phyloP scores from a whole-genome alignment of 2,113 vertebrate species.

The Mesitornis unicolor region DNA sequence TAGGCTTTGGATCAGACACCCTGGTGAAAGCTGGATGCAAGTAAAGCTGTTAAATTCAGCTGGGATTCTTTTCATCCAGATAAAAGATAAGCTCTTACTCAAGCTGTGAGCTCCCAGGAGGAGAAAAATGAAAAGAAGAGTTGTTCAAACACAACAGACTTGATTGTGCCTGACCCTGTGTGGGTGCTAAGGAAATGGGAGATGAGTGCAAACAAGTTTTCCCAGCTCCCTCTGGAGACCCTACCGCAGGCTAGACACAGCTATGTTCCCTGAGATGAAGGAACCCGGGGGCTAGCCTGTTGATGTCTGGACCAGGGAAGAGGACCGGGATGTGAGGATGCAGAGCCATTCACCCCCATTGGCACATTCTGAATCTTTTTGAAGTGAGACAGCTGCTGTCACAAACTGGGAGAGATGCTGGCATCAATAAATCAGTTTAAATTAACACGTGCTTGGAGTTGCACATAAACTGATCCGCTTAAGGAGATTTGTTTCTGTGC shows the following conservation, averaged over 20 bases:
- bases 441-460: not conserved
- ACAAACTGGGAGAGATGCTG: not conserved
- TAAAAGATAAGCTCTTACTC: conserved; percentile 19
- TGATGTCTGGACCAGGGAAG: not conserved
- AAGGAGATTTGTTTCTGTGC: not conserved
- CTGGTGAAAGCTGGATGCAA: not conserved
- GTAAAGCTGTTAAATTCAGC: conserved; percentile 23
- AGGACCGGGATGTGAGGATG: not conserved
- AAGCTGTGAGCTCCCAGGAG: not conserved
- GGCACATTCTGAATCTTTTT: not conserved
- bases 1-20: not conserved
- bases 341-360: accelerated
- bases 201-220: not conserved
- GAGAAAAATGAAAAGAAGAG: not conserved
- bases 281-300: not conserved
- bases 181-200: not conserved
- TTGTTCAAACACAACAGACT: not conserved
- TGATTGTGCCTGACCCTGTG: not conserved
- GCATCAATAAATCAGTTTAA: not conserved
- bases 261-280: not conserved
- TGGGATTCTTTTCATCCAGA: conserved; percentile 2
- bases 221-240: not conserved
- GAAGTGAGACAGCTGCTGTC: not conserved
- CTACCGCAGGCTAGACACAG: not conserved
- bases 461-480: not conserved